Evolutionary conservation across 2,888 invertebrate species (phyloP).

Genomic region (Torymus auratus): DNA sequence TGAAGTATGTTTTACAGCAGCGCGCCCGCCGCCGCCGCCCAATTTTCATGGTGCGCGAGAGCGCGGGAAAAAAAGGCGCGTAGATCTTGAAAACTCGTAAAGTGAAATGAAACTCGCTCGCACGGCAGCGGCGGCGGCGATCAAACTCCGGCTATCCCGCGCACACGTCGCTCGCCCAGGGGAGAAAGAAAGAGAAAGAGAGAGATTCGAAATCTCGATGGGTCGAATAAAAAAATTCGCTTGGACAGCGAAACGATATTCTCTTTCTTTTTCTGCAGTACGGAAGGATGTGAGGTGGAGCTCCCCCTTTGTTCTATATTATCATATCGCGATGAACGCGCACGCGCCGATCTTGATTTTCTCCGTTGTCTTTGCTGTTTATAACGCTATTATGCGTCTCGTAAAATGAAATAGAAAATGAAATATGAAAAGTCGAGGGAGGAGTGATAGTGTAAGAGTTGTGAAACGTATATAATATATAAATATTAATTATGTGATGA

Average conservation of each 20-base stretch:
- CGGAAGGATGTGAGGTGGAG: not conserved
- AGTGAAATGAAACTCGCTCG: slow-evolving; percentile 74
- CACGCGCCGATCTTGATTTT: slow-evolving; percentile 52
- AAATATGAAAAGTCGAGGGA: slow-evolving; percentile 14
- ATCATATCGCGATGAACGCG: slow-evolving; percentile 56
- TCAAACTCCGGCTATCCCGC: slow-evolving; percentile 66
- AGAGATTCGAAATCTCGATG: not conserved
- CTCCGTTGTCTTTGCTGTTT: slow-evolving; percentile 53
- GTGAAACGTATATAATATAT: no score
- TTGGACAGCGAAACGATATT: slow-evolving; percentile 44
- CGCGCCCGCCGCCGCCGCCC: slow-evolving; percentile 50
- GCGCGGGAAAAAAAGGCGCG: slow-evolving; percentile 38
- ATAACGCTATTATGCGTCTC: slow-evolving; percentile 55
- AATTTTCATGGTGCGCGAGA: slow-evolving; percentile 56
- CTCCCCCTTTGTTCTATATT: slow-evolving; percentile 46
- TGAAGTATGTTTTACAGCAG: slow-evolving; percentile 66
- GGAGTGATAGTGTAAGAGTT: not conserved
- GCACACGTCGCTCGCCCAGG: slow-evolving; percentile 11
- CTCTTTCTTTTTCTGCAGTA: not conserved
- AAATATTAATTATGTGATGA: no score
- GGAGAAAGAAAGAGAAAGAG: slow-evolving; percentile 7
- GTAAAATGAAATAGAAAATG: slow-evolving; percentile 58
- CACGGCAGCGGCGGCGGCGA: slow-evolving; percentile 61
- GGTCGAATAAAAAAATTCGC: slow-evolving; percentile 32
- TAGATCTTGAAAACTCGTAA: slow-evolving; percentile 74